phyloP scores from a whole-genome alignment of 2,797 vertebrate genomes.

The Lutjanus argentimaculatus region DNA sequence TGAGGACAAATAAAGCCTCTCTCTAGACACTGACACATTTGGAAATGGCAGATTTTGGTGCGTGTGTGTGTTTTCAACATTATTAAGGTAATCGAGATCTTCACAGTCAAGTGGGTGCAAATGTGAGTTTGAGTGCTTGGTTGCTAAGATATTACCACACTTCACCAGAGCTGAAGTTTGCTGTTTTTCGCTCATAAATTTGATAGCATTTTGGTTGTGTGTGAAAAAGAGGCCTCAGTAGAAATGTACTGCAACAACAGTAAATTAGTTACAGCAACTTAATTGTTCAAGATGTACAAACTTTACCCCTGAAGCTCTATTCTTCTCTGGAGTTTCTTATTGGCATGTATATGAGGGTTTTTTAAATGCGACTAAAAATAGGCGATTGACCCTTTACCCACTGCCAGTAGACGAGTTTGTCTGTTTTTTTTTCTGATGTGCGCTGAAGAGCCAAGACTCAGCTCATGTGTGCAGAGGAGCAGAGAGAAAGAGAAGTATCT shows the following conservation, averaged over 20 bases:
- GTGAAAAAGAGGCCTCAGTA: not conserved
- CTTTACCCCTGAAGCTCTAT: not conserved
- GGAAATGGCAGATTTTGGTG: slow-evolving; percentile 3
- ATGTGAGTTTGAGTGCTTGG: not conserved
- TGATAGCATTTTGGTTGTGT: not conserved
- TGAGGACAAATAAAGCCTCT: slow-evolving; percentile 12
- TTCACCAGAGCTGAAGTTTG: not conserved
- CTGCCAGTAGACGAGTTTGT: too few relatives aligned
- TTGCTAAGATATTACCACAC: not conserved
- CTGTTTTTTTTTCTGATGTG: too few relatives aligned
- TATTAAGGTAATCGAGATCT: not conserved
- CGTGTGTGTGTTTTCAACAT: not conserved
- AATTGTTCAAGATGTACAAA: not conserved
- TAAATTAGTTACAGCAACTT: not conserved
- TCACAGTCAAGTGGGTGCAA: not conserved
- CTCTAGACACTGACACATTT: not conserved
- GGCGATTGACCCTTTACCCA: too few relatives aligned
- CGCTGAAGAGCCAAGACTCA: too few relatives aligned
- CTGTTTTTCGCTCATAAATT: not conserved
- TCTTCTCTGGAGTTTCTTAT: not conserved
- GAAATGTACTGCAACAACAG: not conserved
- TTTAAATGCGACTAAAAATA: too few relatives aligned
- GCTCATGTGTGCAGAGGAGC: too few relatives aligned
- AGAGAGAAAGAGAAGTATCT: too few relatives aligned
- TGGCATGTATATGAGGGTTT: too few relatives aligned